Evolutionary conservation across 2,888 invertebrate genomes (phyloP), one percentile per base, ranked within the genome.

Genomic region (Sussaba pulchella): DNA sequence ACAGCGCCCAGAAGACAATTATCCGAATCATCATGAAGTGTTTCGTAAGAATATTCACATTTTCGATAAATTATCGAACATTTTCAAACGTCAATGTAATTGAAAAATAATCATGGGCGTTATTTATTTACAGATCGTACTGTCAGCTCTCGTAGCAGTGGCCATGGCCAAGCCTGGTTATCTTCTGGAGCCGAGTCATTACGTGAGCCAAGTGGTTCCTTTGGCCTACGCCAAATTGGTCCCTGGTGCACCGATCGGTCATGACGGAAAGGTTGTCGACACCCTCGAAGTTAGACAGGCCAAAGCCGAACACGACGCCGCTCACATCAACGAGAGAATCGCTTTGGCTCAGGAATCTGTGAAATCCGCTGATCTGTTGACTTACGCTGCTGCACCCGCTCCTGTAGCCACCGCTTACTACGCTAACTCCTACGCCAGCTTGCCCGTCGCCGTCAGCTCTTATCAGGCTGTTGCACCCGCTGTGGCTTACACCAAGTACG

Each of bases 221-320:
- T 8, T 74, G 54, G 24, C 47, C 19, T 75, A 80, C 67, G 79
- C 57, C 19, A 72, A 80, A 64, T 61, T 80, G 76, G 75, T 75
- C 0, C 73, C 77, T 39, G 83, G 77, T 70, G 82, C 86, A 3
- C 83, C 85, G 12, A 61, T 86, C 50, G 85, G 82, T 12, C 76
- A 82, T 26, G 86, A 87, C 64, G 85, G 85, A 9, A 85, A 87
- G 24, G 84, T 88, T 2, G 83, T 83, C 21, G 88, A 89, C 66
- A 88, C 88, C 4, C 85, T 88, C 43, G 88, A 89, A 78, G 87
- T 89, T 0, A 84, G 85, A 0, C 78, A 83, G 6, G 86, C 87
- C 3, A 88, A 87, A 61, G 88, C 88, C 19, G 85, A 86, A 1
- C 90, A 90, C 80, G 84, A 86, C 3, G 86, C 85, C 0, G 87